These are phyloP conservation scores for Piprites chloris DNA, from an alignment of 2,113 vertebrate species.

Conservation along the genomic window DNA sequence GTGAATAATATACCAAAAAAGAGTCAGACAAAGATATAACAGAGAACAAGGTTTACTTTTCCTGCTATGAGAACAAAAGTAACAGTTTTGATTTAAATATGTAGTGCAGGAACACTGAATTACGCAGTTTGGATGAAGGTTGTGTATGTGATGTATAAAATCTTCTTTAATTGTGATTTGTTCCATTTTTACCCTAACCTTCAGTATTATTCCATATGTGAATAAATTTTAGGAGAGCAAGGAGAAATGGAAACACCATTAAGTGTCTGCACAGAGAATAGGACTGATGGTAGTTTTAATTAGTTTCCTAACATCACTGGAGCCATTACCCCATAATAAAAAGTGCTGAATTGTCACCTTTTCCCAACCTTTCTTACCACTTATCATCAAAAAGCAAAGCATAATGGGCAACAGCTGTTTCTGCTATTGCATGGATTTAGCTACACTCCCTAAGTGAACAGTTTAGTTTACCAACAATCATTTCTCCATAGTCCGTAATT, in stretches of 20 bases:
- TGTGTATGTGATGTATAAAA: not conserved
- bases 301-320: constrained; percentile 35
- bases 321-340: constrained; percentile 48
- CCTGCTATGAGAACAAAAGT: not conserved
- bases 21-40: not conserved
- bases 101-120: not conserved
- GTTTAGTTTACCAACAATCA: not conserved
- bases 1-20: not conserved
- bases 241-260: not conserved
- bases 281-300: constrained; percentile 33
- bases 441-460: not conserved
- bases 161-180: constrained; percentile 21
- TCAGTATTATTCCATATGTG: not conserved
- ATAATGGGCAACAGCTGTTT: constrained; percentile 61
- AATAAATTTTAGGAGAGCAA: constrained; percentile 1
- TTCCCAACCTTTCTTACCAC: constrained; percentile 52
- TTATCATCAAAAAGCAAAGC: constrained; percentile 51
- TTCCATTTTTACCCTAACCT: not conserved
- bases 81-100: not conserved
- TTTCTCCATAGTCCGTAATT: constrained; percentile 25
- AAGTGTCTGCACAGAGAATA: constrained; percentile 12
- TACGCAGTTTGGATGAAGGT: not conserved
- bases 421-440: not conserved
- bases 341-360: constrained; percentile 56
- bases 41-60: not conserved